Evolutionary conservation across 2,797 vertebrate genomes (phyloP).

Genomic region (Poecile montanus): DNA sequence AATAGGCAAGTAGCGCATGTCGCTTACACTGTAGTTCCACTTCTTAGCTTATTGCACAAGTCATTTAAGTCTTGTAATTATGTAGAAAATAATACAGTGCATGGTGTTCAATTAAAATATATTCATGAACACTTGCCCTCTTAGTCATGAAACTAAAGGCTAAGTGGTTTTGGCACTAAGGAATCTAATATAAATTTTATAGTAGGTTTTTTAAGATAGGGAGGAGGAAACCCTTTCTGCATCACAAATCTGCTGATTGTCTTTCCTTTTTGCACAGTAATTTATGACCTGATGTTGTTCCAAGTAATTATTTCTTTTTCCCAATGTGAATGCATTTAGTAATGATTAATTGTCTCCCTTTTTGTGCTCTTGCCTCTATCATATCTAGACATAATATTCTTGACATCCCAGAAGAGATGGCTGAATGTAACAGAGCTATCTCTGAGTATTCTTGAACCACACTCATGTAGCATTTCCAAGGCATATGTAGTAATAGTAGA

Average conservation of each 20-base stretch:
- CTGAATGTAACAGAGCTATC: not conserved
- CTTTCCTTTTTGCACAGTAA: not conserved
- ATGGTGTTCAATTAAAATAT: not conserved
- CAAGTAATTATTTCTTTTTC: not conserved
- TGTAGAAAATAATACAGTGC: not conserved
- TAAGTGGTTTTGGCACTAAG: not conserved
- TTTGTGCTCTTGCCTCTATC: not conserved
- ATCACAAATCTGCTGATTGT: not conserved
- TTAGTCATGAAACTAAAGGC: slow-evolving; percentile 1
- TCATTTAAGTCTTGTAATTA: not conserved
- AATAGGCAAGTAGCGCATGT: not conserved
- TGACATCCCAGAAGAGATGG: not conserved
- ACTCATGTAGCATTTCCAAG: not conserved
- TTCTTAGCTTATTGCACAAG: not conserved
- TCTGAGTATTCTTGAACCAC: not conserved
- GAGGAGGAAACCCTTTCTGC: not conserved
- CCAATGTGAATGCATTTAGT: not conserved
- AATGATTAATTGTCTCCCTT: not conserved
- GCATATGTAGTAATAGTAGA: not conserved
- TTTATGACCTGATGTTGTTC: not conserved
- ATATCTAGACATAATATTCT: not conserved
- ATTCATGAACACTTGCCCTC: slow-evolving; percentile 13
- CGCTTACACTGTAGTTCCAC: not conserved
- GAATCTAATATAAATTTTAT: not conserved
- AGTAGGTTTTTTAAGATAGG: not conserved